Conservation (phyloP, 92 coral and sea anemone genomes). For the Desmophyllum pertusum region DNA sequence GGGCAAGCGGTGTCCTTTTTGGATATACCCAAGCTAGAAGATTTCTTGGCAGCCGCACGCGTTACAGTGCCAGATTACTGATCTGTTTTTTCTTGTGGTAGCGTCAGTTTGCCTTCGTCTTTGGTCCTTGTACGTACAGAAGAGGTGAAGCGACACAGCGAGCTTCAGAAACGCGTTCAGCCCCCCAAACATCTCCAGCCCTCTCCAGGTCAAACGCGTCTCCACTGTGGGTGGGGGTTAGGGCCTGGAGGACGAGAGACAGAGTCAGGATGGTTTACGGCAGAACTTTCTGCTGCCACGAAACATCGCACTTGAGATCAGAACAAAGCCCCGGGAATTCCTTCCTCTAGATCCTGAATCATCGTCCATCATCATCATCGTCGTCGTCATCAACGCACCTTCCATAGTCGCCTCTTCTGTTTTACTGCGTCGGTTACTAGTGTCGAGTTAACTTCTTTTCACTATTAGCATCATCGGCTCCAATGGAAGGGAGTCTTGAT, state of each 20-base stretch:
- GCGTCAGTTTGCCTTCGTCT: slow-evolving; percentile 95
- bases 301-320: slow-evolving; percentile 26
- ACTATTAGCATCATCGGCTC: slow-evolving; percentile 6
- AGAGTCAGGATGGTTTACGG: slow-evolving; percentile 54
- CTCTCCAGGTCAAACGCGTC: slow-evolving; percentile 90
- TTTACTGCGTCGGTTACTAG: background rate
- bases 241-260: slow-evolving; percentile 76
- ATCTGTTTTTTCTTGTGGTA: slow-evolving; percentile 75
- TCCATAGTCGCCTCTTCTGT: background rate
- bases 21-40: slow-evolving; percentile 72
- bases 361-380: too few species aligned
- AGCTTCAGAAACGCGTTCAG: slow-evolving; percentile 94
- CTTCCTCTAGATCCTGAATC: too few species aligned
- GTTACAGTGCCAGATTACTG: slow-evolving; percentile 80
- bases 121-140: slow-evolving; percentile 68
- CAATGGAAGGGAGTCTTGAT: slow-evolving; percentile 33
- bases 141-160: slow-evolving; percentile 87
- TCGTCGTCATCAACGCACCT: background rate
- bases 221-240: slow-evolving; percentile 79
- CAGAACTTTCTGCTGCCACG: background rate
- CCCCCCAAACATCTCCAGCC: slow-evolving; percentile 98
- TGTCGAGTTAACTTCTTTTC: slow-evolving; percentile 16
- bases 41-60: slow-evolving; percentile 66
- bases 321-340: slow-evolving; percentile 14
- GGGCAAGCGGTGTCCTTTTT: slow-evolving; percentile 69